These are phyloP conservation scores for Xestia sexstrigata DNA, from an alignment of 2,888 invertebrate species.

Conservation along the genomic window DNA sequence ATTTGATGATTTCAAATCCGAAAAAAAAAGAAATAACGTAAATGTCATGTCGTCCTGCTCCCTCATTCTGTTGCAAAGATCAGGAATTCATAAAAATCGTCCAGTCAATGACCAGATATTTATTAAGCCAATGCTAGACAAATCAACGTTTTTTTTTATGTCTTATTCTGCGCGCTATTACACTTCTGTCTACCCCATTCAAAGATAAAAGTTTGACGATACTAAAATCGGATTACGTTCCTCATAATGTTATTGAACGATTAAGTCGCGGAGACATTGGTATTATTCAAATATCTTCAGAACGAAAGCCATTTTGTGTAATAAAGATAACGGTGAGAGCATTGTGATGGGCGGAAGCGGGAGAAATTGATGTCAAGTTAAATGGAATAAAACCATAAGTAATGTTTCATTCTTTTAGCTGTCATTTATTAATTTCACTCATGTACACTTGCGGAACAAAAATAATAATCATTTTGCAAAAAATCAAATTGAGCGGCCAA, in stretches of 20 bases:
- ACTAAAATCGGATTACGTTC: conserved; percentile 54
- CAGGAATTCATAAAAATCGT: not conserved
- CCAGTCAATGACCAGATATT: not conserved
- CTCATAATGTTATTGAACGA: conserved; percentile 73
- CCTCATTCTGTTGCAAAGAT: not conserved
- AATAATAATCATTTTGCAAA: too few relatives aligned
- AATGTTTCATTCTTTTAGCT: too few relatives aligned
- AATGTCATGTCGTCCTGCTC: not conserved
- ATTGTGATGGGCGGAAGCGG: conserved; percentile 29
- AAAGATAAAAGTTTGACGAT: conserved; percentile 24
- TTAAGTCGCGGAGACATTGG: conserved; percentile 68
- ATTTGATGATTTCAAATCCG: too few relatives aligned
- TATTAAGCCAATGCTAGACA: not conserved
- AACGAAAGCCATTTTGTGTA: conserved; percentile 44
- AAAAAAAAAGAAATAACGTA: too few relatives aligned
- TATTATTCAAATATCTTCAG: conserved; percentile 71
- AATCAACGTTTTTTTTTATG: not conserved
- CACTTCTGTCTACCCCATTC: not conserved
- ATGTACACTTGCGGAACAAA: too few relatives aligned
- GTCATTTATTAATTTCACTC: too few relatives aligned
- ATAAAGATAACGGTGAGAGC: conserved; percentile 47
- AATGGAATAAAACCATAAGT: not conserved
- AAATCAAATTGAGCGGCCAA: not conserved
- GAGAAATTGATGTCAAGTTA: not conserved
- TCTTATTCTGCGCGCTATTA: not conserved